These are phyloP conservation scores for Oceanodroma leucorhoa DNA, from an alignment of 2,797 vertebrate genomes.

Conservation along the genomic window DNA sequence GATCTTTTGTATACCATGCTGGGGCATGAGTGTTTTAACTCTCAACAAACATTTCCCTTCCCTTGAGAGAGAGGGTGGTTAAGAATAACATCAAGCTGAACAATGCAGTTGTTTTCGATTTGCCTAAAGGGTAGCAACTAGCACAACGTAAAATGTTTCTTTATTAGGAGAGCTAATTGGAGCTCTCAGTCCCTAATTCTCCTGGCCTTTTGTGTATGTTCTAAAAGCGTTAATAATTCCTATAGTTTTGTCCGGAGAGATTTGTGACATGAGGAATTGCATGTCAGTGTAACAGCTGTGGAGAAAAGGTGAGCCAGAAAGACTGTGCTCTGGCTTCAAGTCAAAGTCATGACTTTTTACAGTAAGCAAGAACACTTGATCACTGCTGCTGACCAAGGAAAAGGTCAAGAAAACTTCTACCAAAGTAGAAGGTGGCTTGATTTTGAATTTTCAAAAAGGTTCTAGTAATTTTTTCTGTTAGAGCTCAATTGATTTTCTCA, in stretches of 20 bases:
- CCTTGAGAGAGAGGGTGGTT: background rate
- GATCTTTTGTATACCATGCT: background rate
- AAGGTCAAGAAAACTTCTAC: background rate
- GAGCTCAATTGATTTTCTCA: rapidly evolving
- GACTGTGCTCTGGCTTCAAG: background rate
- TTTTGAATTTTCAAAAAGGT: background rate
- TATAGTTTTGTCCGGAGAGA: background rate
- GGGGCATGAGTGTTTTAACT: background rate
- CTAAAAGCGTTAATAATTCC: background rate
- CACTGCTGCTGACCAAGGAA: background rate
- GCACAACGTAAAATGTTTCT: background rate
- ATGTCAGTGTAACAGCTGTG: background rate
- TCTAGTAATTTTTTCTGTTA: background rate
- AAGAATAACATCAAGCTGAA: background rate
- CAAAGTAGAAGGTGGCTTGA: background rate
- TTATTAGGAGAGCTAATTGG: background rate
- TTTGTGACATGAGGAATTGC: background rate
- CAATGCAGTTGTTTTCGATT: background rate
- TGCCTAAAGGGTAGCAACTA: background rate
- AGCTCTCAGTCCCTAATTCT: background rate
- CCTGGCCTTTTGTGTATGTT: background rate
- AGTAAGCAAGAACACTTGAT: background rate
- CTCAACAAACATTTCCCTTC: background rate
- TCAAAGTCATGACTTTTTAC: background rate
- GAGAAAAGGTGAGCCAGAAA: background rate